A percentile compares a stretch with the other conserved stretches of the same genome.
These are phyloP conservation scores for Hylaea fasciaria DNA, from an alignment of 2,888 invertebrate genomes.

Conservation along the genomic window DNA sequence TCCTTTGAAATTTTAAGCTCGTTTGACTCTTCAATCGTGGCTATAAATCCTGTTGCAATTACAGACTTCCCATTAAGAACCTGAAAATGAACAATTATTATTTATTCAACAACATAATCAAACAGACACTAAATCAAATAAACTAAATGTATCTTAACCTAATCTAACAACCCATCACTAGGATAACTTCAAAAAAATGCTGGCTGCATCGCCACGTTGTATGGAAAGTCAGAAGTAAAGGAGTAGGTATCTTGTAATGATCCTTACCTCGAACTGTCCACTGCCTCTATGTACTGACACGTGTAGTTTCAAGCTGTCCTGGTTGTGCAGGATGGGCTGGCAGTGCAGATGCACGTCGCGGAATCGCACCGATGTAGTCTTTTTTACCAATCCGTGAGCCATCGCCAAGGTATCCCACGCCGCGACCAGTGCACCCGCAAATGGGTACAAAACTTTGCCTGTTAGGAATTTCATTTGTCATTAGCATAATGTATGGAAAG, in stretches of 20 bases:
- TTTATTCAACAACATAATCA: not conserved
- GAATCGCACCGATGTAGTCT: constrained; percentile 88
- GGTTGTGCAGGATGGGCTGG: constrained; percentile 84
- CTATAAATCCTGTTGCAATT: constrained; percentile 47
- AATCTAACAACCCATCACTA: too few relatives aligned
- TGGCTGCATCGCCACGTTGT: too few relatives aligned
- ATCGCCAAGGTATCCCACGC: constrained; percentile 90
- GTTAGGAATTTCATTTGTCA: constrained; percentile 15
- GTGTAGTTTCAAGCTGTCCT: constrained; percentile 79
- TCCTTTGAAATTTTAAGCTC: not conserved
- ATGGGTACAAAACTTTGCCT: constrained; percentile 89
- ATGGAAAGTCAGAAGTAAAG: too few relatives aligned
- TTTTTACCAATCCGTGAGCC: constrained; percentile 79
- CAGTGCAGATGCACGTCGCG: constrained; percentile 86
- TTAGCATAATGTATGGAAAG: not conserved
- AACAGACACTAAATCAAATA: not conserved
- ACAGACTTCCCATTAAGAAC: not conserved
- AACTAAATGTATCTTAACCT: too few relatives aligned
- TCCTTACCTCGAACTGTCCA: constrained; percentile 84
- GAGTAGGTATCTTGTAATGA: not conserved
- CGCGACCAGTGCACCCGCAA: constrained; percentile 88
- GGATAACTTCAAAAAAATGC: too few relatives aligned
- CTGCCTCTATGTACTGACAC: constrained; percentile 86
- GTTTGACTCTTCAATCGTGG: constrained; percentile 21
- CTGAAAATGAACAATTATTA: not conserved